phyloP scores from a whole-genome alignment of 1,140 invertebrate species.

The Cryptotermes secundus region DNA sequence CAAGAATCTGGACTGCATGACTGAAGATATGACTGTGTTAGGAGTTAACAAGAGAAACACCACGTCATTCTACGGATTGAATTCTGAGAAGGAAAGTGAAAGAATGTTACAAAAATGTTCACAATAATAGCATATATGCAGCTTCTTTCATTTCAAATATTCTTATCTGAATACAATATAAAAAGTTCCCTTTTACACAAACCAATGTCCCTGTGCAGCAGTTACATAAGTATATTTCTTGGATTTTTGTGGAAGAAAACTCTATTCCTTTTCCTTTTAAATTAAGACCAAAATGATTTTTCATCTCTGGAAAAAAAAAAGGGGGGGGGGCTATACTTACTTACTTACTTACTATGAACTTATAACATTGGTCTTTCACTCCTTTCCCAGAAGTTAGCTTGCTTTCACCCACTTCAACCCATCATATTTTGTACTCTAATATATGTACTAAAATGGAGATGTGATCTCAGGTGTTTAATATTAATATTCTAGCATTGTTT shows the following conservation, averaged over 20 bases:
- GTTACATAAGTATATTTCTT: no score
- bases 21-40: conserved; percentile 23
- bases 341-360: no score
- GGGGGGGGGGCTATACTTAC: no score
- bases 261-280: no score
- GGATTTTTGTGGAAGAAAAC: no score
- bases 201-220: no score
- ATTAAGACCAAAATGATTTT: no score
- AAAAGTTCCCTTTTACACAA: no score
- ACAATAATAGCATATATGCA: no score
- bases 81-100: not conserved
- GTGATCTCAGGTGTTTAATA: not conserved
- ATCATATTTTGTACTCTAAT: conserved; percentile 25
- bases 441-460: conserved; percentile 22
- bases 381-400: not conserved
- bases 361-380: not conserved
- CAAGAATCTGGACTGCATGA: conserved; percentile 7
- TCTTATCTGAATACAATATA: no score
- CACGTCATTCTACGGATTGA: not conserved
- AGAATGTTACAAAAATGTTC: not conserved
- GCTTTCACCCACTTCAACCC: not conserved
- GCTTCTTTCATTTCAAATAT: no score
- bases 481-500: not conserved
- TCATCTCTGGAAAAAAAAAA: no score
- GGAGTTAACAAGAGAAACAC: conserved; percentile 6